A percentile compares a stretch with the other conserved stretches of the same genome.
phyloP scores from a whole-genome alignment of 2,113 vertebrate species.

The Chaetops frenatus region DNA sequence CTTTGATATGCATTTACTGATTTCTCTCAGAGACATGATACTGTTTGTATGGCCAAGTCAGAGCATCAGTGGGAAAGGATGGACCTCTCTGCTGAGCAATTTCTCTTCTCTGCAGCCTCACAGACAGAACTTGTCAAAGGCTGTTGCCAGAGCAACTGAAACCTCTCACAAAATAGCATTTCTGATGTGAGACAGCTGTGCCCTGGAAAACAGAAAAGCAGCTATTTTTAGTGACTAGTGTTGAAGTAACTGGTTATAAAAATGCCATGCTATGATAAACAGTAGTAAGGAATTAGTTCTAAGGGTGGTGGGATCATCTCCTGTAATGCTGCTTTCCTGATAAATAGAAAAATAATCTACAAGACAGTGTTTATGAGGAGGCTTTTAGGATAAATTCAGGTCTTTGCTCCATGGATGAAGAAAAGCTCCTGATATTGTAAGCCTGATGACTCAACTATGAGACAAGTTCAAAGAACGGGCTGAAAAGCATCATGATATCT shows the following conservation, averaged over 20 bases:
- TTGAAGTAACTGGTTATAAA: constrained; percentile 23
- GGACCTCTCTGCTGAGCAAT: background rate
- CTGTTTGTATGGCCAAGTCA: constrained; percentile 43
- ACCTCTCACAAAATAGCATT: constrained; percentile 48
- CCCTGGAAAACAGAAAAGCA: background rate
- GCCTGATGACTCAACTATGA: background rate
- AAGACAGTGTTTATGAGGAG: background rate
- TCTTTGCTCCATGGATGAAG: background rate
- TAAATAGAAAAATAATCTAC: background rate
- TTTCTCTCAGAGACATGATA: background rate
- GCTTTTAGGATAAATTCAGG: background rate
- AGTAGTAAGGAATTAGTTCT: background rate
- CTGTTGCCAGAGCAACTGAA: constrained; percentile 70
- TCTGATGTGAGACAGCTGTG: constrained; percentile 49
- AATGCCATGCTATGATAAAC: background rate
- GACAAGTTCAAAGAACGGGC: background rate
- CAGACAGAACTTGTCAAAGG: constrained; percentile 31
- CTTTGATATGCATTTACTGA: background rate
- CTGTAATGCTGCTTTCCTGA: background rate
- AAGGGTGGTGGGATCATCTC: background rate
- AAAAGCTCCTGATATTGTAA: background rate
- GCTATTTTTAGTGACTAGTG: constrained; percentile 36
- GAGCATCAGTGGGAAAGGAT: background rate
- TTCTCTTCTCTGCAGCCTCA: constrained; percentile 24
- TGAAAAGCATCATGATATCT: background rate